Conservation (phyloP, 2,888 invertebrate genomes). For the Rhogogaster chlorosoma region DNA sequence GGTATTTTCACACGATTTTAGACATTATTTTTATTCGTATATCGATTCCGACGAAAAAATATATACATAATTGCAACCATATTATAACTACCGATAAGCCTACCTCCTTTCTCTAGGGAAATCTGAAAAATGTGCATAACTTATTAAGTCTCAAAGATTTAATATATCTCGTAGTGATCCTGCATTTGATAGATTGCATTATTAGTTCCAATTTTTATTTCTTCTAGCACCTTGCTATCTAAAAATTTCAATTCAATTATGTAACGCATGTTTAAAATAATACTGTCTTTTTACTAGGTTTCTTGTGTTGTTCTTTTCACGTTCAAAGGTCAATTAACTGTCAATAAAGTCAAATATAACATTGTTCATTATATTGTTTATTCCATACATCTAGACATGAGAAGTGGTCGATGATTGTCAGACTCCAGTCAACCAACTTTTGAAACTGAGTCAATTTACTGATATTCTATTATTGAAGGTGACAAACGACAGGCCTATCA, state of each 20-base stretch:
- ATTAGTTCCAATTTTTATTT: background rate
- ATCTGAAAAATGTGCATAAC: background rate
- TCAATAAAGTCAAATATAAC: background rate
- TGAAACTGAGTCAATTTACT: background rate
- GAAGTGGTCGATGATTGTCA: background rate
- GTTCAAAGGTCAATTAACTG: background rate
- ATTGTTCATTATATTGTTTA: background rate
- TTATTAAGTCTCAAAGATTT: background rate
- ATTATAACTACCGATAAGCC: background rate
- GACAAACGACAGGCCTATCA: constrained; percentile 12
- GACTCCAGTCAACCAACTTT: background rate
- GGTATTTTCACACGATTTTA: background rate
- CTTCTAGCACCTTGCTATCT: background rate
- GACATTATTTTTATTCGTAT: background rate
- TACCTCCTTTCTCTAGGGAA: background rate
- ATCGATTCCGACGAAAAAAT: background rate
- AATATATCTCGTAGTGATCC: background rate
- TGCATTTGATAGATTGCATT: constrained; percentile 5
- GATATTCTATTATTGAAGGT: background rate
- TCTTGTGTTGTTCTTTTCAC: background rate
- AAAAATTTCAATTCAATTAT: background rate
- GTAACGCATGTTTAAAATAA: background rate
- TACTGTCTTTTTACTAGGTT: background rate
- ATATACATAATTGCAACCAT: background rate
- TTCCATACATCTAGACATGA: background rate